Conservation (phyloP, 2,113 vertebrate genomes). For the Ptilonorhynchus violaceus region DNA sequence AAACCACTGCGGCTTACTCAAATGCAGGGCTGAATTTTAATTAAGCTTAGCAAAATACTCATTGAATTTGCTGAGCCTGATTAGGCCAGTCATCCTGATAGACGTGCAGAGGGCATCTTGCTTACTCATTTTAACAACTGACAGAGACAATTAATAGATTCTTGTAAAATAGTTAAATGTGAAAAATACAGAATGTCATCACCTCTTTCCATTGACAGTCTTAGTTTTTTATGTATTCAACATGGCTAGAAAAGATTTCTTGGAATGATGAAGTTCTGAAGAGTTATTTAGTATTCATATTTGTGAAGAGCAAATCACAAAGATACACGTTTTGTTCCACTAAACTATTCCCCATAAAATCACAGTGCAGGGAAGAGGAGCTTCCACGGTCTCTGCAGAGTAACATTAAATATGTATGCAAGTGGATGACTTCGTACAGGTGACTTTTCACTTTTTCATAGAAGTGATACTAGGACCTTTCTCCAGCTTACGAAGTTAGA, state of each 20-base stretch:
- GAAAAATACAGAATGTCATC: conserved; percentile 11
- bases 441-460: not conserved
- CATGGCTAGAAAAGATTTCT: not conserved
- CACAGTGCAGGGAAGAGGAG: not conserved
- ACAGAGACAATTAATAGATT: conserved; percentile 49
- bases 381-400: not conserved
- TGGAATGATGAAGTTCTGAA: not conserved
- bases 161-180: conserved; percentile 9
- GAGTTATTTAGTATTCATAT: not conserved
- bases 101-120: conserved; percentile 59
- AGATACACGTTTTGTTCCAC: not conserved
- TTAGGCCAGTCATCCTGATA: conserved; percentile 67
- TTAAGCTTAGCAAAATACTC: conserved; percentile 72
- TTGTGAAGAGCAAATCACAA: not conserved
- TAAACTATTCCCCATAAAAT: not conserved
- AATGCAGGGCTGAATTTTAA: conserved; percentile 75
- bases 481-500: not conserved
- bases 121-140: conserved; percentile 59
- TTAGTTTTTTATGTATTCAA: not conserved
- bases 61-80: conserved; percentile 70
- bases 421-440: not conserved
- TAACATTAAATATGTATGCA: not conserved
- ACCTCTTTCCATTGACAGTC: not conserved
- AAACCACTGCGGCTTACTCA: conserved; percentile 73
- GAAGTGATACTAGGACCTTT: not conserved